phyloP scores from a whole-genome alignment of 2,888 invertebrate genomes.

The Neoascia interrupta region DNA sequence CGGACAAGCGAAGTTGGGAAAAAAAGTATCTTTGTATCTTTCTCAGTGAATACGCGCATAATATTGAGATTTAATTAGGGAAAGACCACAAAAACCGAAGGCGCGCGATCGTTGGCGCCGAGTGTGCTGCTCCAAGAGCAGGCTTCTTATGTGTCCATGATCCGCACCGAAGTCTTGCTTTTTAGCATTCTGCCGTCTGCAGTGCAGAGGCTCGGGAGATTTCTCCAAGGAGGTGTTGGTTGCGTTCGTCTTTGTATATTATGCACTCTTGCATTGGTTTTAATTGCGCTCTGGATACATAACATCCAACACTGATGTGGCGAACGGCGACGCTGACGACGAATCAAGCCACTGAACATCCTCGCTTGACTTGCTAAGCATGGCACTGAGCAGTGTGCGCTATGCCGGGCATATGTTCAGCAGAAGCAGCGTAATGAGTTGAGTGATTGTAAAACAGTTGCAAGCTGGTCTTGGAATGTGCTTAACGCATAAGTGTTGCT shows the following conservation, averaged over 20 bases:
- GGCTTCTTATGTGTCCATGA: no score
- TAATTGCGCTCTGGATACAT: slow-evolving; percentile 36
- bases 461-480: slow-evolving; percentile 42
- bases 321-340: slow-evolving; percentile 45
- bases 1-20: slow-evolving; percentile 17
- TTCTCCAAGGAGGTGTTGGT: slow-evolving; percentile 9
- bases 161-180: no score
- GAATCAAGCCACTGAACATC: slow-evolving; percentile 49
- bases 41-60: slow-evolving; percentile 72
- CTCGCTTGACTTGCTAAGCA: slow-evolving; percentile 47
- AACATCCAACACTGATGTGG: background rate
- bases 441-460: slow-evolving; percentile 37
- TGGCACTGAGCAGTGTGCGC: slow-evolving; percentile 19
- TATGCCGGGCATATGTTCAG: slow-evolving; percentile 16
- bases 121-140: background rate
- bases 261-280: slow-evolving; percentile 22
- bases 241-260: background rate
- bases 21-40: slow-evolving; percentile 57
- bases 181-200: no score
- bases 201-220: no score
- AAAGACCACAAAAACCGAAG: slow-evolving; percentile 46
- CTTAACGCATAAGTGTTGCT: slow-evolving; percentile 25
- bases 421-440: slow-evolving; percentile 29
- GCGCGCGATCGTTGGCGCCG: slow-evolving; percentile 47
- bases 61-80: slow-evolving; percentile 71